A percentile compares a stretch with the other conserved stretches of the same genome.
Evolutionary conservation across 2,888 invertebrate species (phyloP).

Genomic region (Microdon myrmicae): DNA sequence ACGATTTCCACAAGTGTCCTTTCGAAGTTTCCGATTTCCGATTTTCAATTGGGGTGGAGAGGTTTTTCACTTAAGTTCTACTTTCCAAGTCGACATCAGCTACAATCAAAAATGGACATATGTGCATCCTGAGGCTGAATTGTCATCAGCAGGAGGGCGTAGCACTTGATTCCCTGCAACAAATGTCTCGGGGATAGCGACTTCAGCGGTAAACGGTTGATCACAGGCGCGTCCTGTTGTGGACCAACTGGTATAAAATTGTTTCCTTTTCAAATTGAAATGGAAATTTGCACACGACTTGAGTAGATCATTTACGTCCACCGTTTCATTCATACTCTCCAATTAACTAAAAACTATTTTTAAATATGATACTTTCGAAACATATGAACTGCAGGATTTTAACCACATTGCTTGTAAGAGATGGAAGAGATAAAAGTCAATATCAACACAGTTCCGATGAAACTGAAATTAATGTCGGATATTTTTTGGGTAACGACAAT

Average conservation of each 20-base stretch:
- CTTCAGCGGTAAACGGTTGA: background rate
- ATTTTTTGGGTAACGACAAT: no score
- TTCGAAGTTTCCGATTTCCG: constrained; percentile 66
- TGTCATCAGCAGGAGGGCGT: constrained; percentile 62
- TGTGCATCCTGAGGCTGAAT: constrained; percentile 66
- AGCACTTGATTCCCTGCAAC: constrained; percentile 43
- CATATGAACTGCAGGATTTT: no score
- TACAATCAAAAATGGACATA: constrained; percentile 65
- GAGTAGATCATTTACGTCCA: no score
- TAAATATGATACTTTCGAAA: no score
- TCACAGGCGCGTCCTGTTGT: background rate
- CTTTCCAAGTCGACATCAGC: constrained; percentile 40
- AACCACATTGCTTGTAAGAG: no score
- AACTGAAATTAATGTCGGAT: no score
- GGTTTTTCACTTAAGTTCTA: constrained; percentile 48
- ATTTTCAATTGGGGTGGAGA: constrained; percentile 53
- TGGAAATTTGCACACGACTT: no score
- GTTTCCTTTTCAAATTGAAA: no score
- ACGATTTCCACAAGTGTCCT: constrained; percentile 65
- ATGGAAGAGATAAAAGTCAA: no score
- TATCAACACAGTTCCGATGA: no score
- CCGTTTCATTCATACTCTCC: no score
- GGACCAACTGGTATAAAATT: background rate
- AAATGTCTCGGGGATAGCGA: constrained; percentile 39
- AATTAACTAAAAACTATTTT: no score